Evolutionary conservation across 2,797 vertebrate species (phyloP).

Genomic region (Lophius americanus): DNA sequence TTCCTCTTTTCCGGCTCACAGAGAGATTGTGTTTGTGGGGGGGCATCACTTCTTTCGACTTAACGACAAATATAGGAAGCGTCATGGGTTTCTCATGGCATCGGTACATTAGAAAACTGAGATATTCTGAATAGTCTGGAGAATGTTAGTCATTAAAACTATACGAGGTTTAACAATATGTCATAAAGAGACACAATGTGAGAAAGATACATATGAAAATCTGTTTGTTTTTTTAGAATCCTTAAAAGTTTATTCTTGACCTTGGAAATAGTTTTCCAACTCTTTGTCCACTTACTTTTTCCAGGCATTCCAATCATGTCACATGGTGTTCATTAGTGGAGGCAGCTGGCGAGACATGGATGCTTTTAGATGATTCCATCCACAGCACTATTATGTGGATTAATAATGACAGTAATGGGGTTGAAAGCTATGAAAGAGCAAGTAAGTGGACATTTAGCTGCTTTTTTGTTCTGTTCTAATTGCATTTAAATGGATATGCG

Average conservation of each 20-base stretch:
- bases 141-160: no score
- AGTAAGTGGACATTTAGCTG: not conserved
- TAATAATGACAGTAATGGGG: not conserved
- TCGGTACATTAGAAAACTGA: no score
- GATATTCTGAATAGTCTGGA: no score
- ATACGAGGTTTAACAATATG: not conserved
- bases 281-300: not conserved
- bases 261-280: not conserved
- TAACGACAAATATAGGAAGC: not conserved
- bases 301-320: not conserved
- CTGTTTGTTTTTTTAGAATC: not conserved
- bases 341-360: not conserved
- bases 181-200: not conserved
- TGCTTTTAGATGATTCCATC: not conserved
- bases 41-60: not conserved
- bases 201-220: no score
- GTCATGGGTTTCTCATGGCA: no score
- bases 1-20: constrained; percentile 20
- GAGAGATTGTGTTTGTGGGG: constrained; percentile 1
- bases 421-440: not conserved
- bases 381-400: no score
- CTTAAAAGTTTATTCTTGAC: not conserved
- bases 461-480: no score
- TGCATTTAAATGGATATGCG: not conserved
- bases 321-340: not conserved